Base-by-base conservation (phyloP, 2,797 vertebrate genomes). In the Perdix hodgsoniae region DNA sequence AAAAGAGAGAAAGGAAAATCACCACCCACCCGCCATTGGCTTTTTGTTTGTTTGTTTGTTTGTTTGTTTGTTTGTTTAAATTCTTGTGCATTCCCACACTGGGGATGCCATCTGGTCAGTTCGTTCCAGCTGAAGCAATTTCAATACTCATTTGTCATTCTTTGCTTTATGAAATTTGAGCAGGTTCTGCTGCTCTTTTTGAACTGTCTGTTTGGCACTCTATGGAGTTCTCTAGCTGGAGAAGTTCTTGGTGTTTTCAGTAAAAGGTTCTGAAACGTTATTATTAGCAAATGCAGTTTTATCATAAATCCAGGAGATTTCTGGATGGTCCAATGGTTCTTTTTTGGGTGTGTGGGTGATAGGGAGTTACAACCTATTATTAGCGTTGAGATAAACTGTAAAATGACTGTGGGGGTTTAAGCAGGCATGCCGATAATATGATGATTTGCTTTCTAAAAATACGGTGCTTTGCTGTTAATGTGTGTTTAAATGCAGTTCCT, bases 371-470 rank as follows among this genome's bases (percentile, higher is more conserved):
- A 88, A 27, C 27, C 69, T 94, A 69, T 75, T 89, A 80, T 63
- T 91, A 86, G 78, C 72, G 56, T 60, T 77, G 61, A 93, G 45
- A 84, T 75, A 87, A 89, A 83, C 61, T 81, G 49, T 54, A 83
- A 89, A 72, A 71, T 89, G 78, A 64, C 66, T 78, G 74, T 11
- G n/a, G 21, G 39, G 22, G 35, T 47, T 92, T 91, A 47, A 42
- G 33, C 16, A 66, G 39, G n/a, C 2, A 1, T 82, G 67, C 40
- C 1, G 2, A 57, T 50, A 84, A 75, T 26, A 29, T 1, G 49
- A 47, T 81, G 33, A 67, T 69, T 86, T 80, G 39, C 33, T 76
- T 45, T 81, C 86, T 74, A 81, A 91, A 95, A 95, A 87, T 84
- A 75, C 44, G 23, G 33, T 44, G 35, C 13, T 61, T 70, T 78